Evolutionary conservation across 2,797 vertebrate genomes (phyloP), one percentile per base, ranked within the genome.

Genomic region (Sebastes kiyomatsui): DNA sequence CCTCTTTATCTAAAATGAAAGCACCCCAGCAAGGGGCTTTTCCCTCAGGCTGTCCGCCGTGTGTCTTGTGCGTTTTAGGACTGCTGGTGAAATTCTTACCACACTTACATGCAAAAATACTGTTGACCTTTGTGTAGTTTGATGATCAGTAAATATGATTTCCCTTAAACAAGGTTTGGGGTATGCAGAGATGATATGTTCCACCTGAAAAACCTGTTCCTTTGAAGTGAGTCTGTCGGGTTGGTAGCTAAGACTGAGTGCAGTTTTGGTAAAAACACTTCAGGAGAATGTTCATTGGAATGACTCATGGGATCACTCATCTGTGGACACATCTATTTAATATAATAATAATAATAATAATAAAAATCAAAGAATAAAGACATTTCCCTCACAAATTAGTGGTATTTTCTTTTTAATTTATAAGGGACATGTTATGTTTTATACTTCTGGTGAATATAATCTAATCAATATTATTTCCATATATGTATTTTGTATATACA

Each of bases 1-100:
- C 23, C 54, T 74, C 10, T 82, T 61, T 82, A 59, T 77, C 23
- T 23, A 2, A 32, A 72, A 82, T 68, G 28, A 80, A 74, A 62
- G 38, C 55, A 28, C 61, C 18, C 25, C 65, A 66, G 68, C 30
- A 42, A 59, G 28, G 30, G 14, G 2, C 6, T 32, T 14, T 22
- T 66, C 6, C 18, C 20, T 73, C 33, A 14, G 56, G 12, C 58
- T 32, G 10, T 23, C 67, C 72, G 30, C 56, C 5, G 25, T 35
- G 35, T 46, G 52, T 52, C 28, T 54, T 9, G 22, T 52, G 72
- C 49, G 61, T 69, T 68, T 42, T 3, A 56, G 28, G 30, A 6
- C 54, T 71, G 18, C 60, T 71, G 46, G 25, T 72, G 23, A 30
- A 62, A 52, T 13, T 2, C 56, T 11, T 10, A 13, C 49, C 27